Base-by-base conservation (phyloP, 2,113 vertebrate genomes). In the Heteronetta atricapilla region DNA sequence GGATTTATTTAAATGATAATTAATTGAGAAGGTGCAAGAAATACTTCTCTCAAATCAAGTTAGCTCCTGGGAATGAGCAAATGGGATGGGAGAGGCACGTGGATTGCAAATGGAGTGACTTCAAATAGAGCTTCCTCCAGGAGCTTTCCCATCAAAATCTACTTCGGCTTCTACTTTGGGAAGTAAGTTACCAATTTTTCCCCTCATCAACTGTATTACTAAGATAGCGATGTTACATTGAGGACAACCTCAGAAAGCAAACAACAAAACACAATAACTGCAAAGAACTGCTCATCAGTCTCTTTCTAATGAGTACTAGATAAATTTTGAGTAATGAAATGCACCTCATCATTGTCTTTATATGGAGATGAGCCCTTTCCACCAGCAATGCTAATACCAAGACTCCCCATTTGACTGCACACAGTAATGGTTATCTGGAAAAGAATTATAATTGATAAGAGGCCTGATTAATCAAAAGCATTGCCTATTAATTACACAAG, bases 311-410 rank as follows among this genome's bases (percentile, higher is more conserved):
- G 4, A 75, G 53, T 55, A 91, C 36, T 76, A 72, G 69, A 82
- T 46, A 95, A 62, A 81, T 95, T 94, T 63, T 82, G 68, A 91
- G 86, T 82, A 90, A 92, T 76, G 55, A 95, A 96, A 97, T 93
- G 95, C 80, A 99, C 99, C 98, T 99, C 98, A 90, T 98, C 98
- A 5, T 97, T 98, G 93, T 98, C 98, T 97, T 98, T 98, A 95
- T 97, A 99, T 55, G 98, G 98, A 95, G 98, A 95, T 64, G 98
- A 98, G 78, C 98, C 98, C 87, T 97, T 98, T 94, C 98, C 98
- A 96, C 98, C 98, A 79, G 98, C 98, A 92, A 99, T 98, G 96
- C 98, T 98, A 97, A 99, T 98, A 64, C 98, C 98, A 92, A 98
- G 96, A 91, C 98, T 97, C 34, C 98, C 98, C 86, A 97, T 98